Conservation (phyloP, 2,797 vertebrate species). For the Ptychadena robeensis region DNA sequence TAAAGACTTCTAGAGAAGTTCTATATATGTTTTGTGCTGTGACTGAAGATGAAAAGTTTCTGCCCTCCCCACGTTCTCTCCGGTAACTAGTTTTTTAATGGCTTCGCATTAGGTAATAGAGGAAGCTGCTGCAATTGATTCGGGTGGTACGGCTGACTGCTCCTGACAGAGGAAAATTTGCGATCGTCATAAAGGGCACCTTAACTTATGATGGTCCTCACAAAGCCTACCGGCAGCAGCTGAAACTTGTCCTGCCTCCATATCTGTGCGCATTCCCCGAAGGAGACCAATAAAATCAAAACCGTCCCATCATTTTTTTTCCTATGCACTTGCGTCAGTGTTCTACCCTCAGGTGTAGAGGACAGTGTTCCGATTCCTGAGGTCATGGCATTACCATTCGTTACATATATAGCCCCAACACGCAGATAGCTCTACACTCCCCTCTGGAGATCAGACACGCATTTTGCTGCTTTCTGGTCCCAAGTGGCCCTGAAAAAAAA, state of each 20-base stretch:
- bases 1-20: background rate
- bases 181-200: slow-evolving; percentile 17
- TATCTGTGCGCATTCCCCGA: slow-evolving; percentile 1
- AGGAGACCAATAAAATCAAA: slow-evolving; percentile 43
- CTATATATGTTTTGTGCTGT: background rate
- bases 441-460: slow-evolving; percentile 22
- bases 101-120: background rate
- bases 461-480: slow-evolving; percentile 46
- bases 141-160: background rate
- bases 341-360: slow-evolving; percentile 29
- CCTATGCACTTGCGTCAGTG: slow-evolving; percentile 35
- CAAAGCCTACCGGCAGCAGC: background rate
- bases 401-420: slow-evolving; percentile 10
- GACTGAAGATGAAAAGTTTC: background rate
- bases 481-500: slow-evolving; percentile 22
- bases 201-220: slow-evolving; percentile 3
- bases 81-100: background rate
- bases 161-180: background rate
- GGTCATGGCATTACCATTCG: slow-evolving; percentile 52
- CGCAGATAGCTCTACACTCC: slow-evolving; percentile 4
- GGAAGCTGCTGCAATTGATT: background rate
- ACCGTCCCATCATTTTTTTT: background rate
- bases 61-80: background rate
- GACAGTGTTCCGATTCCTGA: slow-evolving; percentile 27
- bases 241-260: background rate